Evolutionary conservation across 2,113 vertebrate genomes (phyloP), one percentile per base, ranked within the genome.

Genomic region (Pseudonaja textilis): DNA sequence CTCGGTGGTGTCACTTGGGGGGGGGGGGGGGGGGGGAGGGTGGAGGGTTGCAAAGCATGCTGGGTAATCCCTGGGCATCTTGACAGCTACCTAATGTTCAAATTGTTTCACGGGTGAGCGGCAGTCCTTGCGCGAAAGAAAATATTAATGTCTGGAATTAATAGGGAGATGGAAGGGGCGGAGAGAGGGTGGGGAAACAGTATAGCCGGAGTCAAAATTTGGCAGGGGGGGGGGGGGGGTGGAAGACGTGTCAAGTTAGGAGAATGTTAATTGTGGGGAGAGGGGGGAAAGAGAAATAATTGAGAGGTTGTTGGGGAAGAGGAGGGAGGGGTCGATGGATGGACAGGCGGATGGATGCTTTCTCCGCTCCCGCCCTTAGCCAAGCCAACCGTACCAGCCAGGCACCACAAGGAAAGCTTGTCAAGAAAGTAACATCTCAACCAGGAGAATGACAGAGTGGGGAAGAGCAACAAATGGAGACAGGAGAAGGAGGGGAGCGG

Each of bases 31-130:
- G 2, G 22, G 22, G 8, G 23, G 8, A 8, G 22, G 56, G 47
- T 7, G 55, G 18, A 56, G 18, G 47, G 47, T 50, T 50, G 14
- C 98, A 98, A 98, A 97, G 98, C 97, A 98, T 97, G 91, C 98
- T 97, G 98, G 98, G 98, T 98, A 99, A 98, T 98, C 99, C 99
- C 98, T 97, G 98, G 98, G 98, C 98, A 97, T 98, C 98, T 97
- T 99, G 99, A 99, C 99, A 99, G 99, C 98, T 98, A 98, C 98
- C 99, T 98, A 98, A 98, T 98, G 98, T 99, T 98, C 98, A 97
- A 96, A 97, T 97, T 96, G 98, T 97, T 98, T 98, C 98, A 98
- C 95, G 98, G 98, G 98, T 98, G 98, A 98, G 94, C 94, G 93
- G 97, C 98, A 93, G 98, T 98, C 97, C 97, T 98, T 93, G 98